Evolutionary conservation across 2,888 invertebrate species (phyloP), one percentile per base, ranked within the genome.

Genomic region (Rosalia funebris): DNA sequence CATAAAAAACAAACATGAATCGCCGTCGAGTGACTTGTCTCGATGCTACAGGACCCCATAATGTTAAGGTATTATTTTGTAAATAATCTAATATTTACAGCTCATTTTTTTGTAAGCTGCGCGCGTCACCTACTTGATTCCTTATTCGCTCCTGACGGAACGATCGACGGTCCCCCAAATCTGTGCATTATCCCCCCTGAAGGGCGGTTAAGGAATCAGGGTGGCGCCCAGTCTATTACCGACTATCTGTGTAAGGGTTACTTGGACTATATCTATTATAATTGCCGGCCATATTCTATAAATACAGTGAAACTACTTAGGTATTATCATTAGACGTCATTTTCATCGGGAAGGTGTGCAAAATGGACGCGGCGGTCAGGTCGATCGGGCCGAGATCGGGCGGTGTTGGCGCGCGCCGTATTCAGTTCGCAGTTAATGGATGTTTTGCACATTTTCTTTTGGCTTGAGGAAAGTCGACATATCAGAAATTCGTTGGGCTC

Each of bases 271-370:
- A 64, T 50, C 37, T 57, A 48, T 25, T 39, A 42, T 53, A 42
- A 71, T 73, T 75, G 73, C 75, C 75, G 75, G 73, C 75, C 75
- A 75, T 69, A 34, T 25, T 5, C 69, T 70, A 59, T 57, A 57
- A n/a, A 60, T 61, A 58, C 46, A 68, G 65, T 66, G 65, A 67
- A 67, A 57, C 61, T 61, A 61, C 56, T 60, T 57, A 60, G 41
- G 25, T 48, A 63, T 60, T 52, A 63, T 44, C 47, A 63, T 53
- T 60, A 60, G 14, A 54, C 31, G 39, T 31, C 17, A 11, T 34
- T 37, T 39, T 50, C 50, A 53, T 16, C 17, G 16, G 12, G 53
- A 41, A 42, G 31, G 20, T 42, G 53, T 53, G 42, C 41, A 42
- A 42, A 46, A 12, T n/a, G 25, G 31, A 32, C 32, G 31, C 11